Conservation (phyloP, 2,888 invertebrate species). For the Cepaea hortensis region DNA sequence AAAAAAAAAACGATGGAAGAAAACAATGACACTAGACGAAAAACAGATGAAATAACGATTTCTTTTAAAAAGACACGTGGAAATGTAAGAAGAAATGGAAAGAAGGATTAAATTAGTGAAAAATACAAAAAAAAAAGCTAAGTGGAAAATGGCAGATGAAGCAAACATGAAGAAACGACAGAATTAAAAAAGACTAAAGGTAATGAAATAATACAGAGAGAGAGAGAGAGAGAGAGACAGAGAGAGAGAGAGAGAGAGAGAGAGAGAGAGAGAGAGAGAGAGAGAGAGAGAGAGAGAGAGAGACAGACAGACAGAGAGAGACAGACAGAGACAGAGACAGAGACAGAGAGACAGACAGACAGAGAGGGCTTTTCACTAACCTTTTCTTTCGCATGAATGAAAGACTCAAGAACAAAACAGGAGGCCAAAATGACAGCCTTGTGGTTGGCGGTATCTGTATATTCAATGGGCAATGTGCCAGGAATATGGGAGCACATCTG, state of each 20-base stretch:
- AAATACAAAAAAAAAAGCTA: too few relatives aligned
- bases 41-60: too few relatives aligned
- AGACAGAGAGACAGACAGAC: neutral
- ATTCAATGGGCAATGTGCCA: slow-evolving; percentile 84
- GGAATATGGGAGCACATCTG: slow-evolving; percentile 96
- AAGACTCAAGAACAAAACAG: slow-evolving; percentile 95
- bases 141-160: too few relatives aligned
- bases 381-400: slow-evolving; percentile 97
- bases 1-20: neutral
- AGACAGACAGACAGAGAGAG: neutral
- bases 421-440: slow-evolving; percentile 85
- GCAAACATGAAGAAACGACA: too few relatives aligned
- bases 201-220: too few relatives aligned
- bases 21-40: too few relatives aligned
- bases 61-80: too few relatives aligned
- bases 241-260: too few relatives aligned
- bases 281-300: neutral
- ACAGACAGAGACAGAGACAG: neutral
- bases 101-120: too few relatives aligned
- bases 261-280: neutral
- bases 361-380: slow-evolving; percentile 76
- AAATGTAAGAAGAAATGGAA: too few relatives aligned
- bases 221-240: too few relatives aligned
- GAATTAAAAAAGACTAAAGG: too few relatives aligned
- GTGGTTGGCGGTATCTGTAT: slow-evolving; percentile 84